Evolutionary conservation across 2,113 vertebrate genomes (phyloP), one percentile per base, ranked within the genome.

Genomic region (Hippocampus zosterae): DNA sequence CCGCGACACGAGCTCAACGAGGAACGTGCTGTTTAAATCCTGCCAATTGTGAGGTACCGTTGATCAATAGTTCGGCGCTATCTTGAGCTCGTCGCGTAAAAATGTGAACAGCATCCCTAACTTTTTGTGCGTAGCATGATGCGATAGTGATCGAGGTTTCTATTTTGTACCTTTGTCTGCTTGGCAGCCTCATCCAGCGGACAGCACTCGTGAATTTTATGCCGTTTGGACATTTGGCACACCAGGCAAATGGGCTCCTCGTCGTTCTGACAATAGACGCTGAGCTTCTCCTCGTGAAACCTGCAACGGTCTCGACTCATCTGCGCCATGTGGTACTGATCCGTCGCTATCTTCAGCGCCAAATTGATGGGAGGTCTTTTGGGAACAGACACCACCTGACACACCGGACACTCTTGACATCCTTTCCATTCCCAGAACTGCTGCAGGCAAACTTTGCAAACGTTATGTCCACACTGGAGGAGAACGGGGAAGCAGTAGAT

Each of bases 361-460:
- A 88, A 29, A 56, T 91, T 89, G 71, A 91, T 81, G n/a, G 91
- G 78, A 77, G 90, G 90, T 63, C 79, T 85, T 67, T 41, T 65
- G 10, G 59, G 68, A 52, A 18, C 15, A 19, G 77, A 82, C 80
- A 73, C 55, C 0, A 6, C 3, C 27, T 48, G 37, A 67, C 88
- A 91, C 74, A 91, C 76, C 0, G 87, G 88, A 65, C 90, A 92
- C 79, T 84, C 75, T 41, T 63, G 78, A 62, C 62, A 71, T 70
- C 76, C 77, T 68, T 82, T 90, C 72, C 60, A 70, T 69, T 90
- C 81, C 89, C 88, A 91, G 81, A 80, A 80, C n/a, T 75, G 74
- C 63, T 85, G 71, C 67, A 90, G 67, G 75, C 85, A 89, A 60
- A 71, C 70, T 73, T 72, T 83, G 57, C 84, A 91, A 52, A 87